These are phyloP conservation scores for Microplitis manilae DNA, from an alignment of 2,888 invertebrate genomes.

Conservation along the genomic window DNA sequence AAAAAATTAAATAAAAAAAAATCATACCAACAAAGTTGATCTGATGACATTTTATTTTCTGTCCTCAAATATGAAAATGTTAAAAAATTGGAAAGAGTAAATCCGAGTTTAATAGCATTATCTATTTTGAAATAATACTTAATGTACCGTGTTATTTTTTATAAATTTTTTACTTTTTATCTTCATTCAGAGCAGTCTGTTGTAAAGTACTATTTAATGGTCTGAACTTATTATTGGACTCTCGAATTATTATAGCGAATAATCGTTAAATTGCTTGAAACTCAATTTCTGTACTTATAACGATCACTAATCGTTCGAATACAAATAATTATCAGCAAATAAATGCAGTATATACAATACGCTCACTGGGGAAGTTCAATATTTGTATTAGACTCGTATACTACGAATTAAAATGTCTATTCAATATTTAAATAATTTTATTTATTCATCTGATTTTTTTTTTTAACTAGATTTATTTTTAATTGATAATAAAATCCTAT, in stretches of 20 bases:
- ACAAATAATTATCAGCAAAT: constrained; percentile 15
- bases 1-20: no score
- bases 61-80: no score
- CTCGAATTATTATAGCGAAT: constrained; percentile 27
- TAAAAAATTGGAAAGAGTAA: background rate
- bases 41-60: no score
- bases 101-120: background rate
- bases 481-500: no score
- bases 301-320: constrained; percentile 34
- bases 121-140: background rate
- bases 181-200: background rate
- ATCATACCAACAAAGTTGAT: no score
- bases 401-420: background rate
- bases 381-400: background rate
- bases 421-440: no score
- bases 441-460: no score
- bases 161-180: background rate
- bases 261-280: constrained; percentile 34
- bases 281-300: constrained; percentile 29
- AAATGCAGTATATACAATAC: background rate
- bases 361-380: background rate
- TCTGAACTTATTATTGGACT: constrained; percentile 2
- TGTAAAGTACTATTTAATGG: background rate
- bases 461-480: no score
- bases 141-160: background rate